Base-by-base conservation (phyloP, 2,113 vertebrate genomes). In the Hippolais icterina region DNA sequence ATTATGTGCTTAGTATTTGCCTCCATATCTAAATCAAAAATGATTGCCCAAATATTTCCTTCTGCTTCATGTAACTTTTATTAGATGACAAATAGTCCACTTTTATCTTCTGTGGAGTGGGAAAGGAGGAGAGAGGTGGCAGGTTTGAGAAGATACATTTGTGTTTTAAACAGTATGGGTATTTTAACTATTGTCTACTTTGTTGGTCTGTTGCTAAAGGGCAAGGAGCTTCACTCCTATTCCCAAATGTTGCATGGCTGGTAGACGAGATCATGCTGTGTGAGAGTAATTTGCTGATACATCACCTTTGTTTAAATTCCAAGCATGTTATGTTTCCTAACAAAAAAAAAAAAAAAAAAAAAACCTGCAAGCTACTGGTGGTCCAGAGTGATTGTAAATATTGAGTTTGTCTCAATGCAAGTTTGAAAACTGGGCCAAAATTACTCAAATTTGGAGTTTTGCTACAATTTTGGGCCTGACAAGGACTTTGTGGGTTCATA, bases 271-370 rank as follows among this genome's bases (percentile, higher is more conserved):
- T 97, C 88, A 84, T 13, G 2, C 37, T 74, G 64, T 78, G 72
- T 71, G 76, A 85, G 66, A 64, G 60, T 81, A 57, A 60, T 86
- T 84, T 95, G 90, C 92, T 93, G 96, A 92, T 92, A 79, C 31
- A 87, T 64, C 83, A 94, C 92, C 86, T 95, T 89, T 90, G 72
- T 92, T 94, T 92, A 81, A 96, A 96, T 96, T 95, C 90, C 79
- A 79, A 78, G 49, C 21, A 14, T 90, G 60, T 87, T 84, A 86
- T 54, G n/a, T 74, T 96, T 96, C 81, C 53, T 69, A 87, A 81
- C 14, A 4, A 66, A 53, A 79, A 28, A 57, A 82, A 85, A 68
- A 47, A 65, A 33, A 65, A 64, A 79, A 53, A 42, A 83, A 56
- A 27, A 41, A 13, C 44, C 68, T 77, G 42, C 37, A 70, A 75